Evolutionary conservation across 2,113 vertebrate species (phyloP).

Genomic region (Fulica atra): DNA sequence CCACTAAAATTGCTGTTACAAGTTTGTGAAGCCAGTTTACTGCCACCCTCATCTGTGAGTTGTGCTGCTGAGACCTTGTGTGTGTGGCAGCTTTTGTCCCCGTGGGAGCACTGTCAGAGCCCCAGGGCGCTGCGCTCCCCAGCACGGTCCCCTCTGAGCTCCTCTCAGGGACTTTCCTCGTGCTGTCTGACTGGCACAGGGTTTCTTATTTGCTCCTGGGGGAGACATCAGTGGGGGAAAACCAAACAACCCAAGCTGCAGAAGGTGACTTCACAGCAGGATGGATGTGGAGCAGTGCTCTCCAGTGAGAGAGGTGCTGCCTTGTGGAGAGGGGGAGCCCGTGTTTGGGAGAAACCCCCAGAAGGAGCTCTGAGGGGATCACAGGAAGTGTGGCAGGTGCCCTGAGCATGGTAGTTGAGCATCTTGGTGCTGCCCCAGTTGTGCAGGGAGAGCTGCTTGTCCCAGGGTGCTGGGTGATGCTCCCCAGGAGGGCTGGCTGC

Average conservation of each 20-base stretch:
- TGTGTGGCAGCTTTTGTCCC: not conserved
- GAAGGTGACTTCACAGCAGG: not conserved
- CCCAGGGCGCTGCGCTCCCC: not conserved
- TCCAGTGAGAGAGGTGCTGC: not conserved
- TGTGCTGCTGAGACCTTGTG: not conserved
- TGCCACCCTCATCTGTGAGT: not conserved
- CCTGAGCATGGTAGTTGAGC: not conserved
- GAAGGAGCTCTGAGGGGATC: not conserved
- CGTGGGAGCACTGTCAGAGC: not conserved
- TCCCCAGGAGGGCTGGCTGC: not conserved
- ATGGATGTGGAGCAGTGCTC: not conserved
- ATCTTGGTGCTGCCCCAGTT: not conserved
- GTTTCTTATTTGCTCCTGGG: not conserved
- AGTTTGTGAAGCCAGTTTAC: not conserved
- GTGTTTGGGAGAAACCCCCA: not conserved
- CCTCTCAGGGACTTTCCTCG: not conserved
- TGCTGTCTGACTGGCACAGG: not conserved
- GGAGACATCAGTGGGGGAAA: not conserved
- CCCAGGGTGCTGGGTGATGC: not conserved
- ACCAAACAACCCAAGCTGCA: not conserved
- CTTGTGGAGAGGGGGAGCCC: not conserved
- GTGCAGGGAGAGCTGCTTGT: not conserved
- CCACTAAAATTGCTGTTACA: not conserved
- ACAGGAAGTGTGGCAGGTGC: not conserved
- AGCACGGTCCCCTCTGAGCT: not conserved